Conservation (phyloP, 2,888 invertebrate genomes). For the Punctoribates punctum region DNA sequence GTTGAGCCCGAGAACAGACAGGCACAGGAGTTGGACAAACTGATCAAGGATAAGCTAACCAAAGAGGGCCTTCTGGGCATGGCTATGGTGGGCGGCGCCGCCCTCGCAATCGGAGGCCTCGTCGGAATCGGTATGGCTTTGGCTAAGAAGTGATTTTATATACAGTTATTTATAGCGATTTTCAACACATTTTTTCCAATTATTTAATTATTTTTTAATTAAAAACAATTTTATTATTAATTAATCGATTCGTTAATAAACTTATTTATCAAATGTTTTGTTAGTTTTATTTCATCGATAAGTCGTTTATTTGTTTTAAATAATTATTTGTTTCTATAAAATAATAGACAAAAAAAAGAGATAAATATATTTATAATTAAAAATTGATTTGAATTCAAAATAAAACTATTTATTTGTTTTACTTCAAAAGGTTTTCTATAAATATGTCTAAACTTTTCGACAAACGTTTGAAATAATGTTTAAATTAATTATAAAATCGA, state of each 20-base stretch:
- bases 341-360: background rate
- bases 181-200: background rate
- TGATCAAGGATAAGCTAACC: slow-evolving; percentile 84
- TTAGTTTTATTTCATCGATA: no score
- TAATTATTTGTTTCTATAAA: background rate
- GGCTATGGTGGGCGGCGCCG: slow-evolving; percentile 83
- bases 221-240: background rate
- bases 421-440: no score
- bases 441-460: no score
- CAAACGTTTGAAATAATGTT: background rate
- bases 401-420: no score
- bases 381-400: no score
- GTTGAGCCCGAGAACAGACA: slow-evolving; percentile 86
- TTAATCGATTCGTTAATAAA: background rate
- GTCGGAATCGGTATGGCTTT: slow-evolving; percentile 54
- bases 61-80: slow-evolving; percentile 84
- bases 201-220: background rate
- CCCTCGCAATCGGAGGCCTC: slow-evolving; percentile 62
- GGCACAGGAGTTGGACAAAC: slow-evolving; percentile 71
- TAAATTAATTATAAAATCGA: background rate
- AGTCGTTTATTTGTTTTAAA: no score
- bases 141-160: slow-evolving; percentile 9
- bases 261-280: no score
- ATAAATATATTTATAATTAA: no score
- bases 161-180: background rate